Evolutionary conservation across 2,888 invertebrate genomes (phyloP).

Genomic region (Carpatolechia fugitivella): DNA sequence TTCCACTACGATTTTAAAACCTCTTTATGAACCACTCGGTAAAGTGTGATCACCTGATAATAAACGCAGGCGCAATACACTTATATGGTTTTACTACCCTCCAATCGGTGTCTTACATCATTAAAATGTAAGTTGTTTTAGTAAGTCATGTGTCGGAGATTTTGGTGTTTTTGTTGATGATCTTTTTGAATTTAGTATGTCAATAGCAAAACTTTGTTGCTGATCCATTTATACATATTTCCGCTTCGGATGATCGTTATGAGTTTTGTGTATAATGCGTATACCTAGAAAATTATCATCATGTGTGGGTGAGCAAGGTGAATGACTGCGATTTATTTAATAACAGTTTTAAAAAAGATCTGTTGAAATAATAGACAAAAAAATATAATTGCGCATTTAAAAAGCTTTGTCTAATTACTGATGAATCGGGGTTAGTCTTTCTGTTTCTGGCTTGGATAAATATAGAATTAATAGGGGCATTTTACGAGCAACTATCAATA

Average conservation of each 20-base stretch:
- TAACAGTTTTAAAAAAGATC: too few relatives aligned
- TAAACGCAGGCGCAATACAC: background rate
- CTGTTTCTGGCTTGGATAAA: conserved; percentile 19
- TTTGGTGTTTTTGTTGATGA: background rate
- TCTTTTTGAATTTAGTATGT: background rate
- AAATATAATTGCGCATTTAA: too few relatives aligned
- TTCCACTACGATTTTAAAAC: background rate
- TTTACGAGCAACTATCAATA: conserved; percentile 35
- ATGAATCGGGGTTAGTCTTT: background rate
- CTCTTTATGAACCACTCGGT: background rate
- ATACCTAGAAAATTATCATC: too few relatives aligned
- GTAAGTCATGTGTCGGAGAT: conserved; percentile 5
- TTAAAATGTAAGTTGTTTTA: background rate
- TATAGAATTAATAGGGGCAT: conserved; percentile 12
- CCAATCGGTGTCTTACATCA: background rate
- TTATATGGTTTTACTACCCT: conserved; percentile 6
- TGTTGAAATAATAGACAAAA: too few relatives aligned
- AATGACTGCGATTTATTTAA: too few relatives aligned
- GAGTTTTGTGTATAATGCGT: too few relatives aligned
- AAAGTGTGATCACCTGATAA: background rate
- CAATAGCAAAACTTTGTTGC: too few relatives aligned
- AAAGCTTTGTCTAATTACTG: too few relatives aligned
- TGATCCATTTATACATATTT: too few relatives aligned
- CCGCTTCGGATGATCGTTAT: too few relatives aligned
- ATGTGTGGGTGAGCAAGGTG: too few relatives aligned